Conservation (phyloP, 2,797 vertebrate genomes). For the Parotocinclus haroldoi region DNA sequence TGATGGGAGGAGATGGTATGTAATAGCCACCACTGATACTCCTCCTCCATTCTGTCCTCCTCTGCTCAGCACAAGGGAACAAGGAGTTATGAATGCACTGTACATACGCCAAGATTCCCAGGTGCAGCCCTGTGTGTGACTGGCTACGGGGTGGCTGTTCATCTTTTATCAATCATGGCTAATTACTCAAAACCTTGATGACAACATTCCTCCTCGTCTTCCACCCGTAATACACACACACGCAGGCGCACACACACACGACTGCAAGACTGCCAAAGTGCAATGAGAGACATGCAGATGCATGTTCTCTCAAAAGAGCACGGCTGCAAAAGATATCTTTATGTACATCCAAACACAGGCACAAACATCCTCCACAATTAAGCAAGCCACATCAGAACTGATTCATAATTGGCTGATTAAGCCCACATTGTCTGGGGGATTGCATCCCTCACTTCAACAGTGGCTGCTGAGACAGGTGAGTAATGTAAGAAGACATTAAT, state of each 20-base stretch:
- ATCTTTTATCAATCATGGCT: slow-evolving; percentile 79
- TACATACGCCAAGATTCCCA: slow-evolving; percentile 72
- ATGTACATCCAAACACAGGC: slow-evolving; percentile 4
- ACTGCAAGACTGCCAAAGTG: slow-evolving; percentile 14
- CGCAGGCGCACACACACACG: slow-evolving; percentile 7
- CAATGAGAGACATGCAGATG: slow-evolving; percentile 16
- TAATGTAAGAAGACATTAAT: slow-evolving; percentile 46
- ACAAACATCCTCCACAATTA: slow-evolving; percentile 31
- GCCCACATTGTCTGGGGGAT: slow-evolving; percentile 26
- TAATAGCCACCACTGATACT: not conserved
- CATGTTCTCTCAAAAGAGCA: not conserved
- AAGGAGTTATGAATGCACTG: slow-evolving; percentile 61
- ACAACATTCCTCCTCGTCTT: slow-evolving; percentile 67
- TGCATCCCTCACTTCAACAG: slow-evolving; percentile 5
- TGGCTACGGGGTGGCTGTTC: slow-evolving; percentile 50
- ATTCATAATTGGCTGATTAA: slow-evolving; percentile 59
- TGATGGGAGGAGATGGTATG: not conserved
- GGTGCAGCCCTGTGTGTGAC: slow-evolving; percentile 66
- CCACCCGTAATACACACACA: slow-evolving; percentile 31
- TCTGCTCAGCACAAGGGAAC: slow-evolving; percentile 51
- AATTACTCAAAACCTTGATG: slow-evolving; percentile 71
- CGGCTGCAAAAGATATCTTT: not conserved
- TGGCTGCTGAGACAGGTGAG: slow-evolving; percentile 49
- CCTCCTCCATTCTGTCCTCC: slow-evolving; percentile 43
- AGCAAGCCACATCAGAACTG: slow-evolving; percentile 54